Evolutionary conservation across 2,797 vertebrate species (phyloP), one percentile per base, ranked within the genome.

Genomic region (Chrosomus eos): DNA sequence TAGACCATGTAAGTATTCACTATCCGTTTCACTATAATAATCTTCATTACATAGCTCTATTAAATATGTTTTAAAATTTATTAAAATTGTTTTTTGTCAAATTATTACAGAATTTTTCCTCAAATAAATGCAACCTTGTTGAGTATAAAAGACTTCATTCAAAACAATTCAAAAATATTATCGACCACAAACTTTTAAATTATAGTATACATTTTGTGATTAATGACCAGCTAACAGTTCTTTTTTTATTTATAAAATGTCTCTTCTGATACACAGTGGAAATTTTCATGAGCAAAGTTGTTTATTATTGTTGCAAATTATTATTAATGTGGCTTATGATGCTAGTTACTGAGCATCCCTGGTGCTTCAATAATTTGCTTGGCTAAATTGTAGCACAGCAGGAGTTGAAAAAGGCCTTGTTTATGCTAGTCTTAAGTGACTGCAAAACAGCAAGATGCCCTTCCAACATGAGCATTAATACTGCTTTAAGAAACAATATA

Each of bases 291-390:
- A n/a, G 38, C n/a, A n/a, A 51, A 31, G 31, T 53, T 55, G 48
- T 13, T 48, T 66, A 33, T 66, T 36, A 36, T 80, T 67, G 43
- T 80, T 80, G 28, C 18, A 80, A 51, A 14, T n/a, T 38, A 55
- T 76, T 55, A 83, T 53, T 58, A 67, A 83, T 83, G 60, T 67
- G 45, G 31, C 55, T 67, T 83, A 77, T 76, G 43, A 67, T 40
- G 26, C 58, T 64, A 73, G 70, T 84, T 84, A 70, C 64, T 68
- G 45, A 68, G 60, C 18, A 40, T 67, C 45, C 45, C 62, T 77
- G 72, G 33, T 83, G 66, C 83, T 84, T 51, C 16, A 74, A 40
- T 71, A 71, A 71, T 60, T 43, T 33, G 26, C 53, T 79, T 0
- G 8, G 38, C 70, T 77, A 51, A 77, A 84, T 10, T 62, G 43